Conservation (phyloP, 2,797 vertebrate species). For the Novumbra hubbsi region DNA sequence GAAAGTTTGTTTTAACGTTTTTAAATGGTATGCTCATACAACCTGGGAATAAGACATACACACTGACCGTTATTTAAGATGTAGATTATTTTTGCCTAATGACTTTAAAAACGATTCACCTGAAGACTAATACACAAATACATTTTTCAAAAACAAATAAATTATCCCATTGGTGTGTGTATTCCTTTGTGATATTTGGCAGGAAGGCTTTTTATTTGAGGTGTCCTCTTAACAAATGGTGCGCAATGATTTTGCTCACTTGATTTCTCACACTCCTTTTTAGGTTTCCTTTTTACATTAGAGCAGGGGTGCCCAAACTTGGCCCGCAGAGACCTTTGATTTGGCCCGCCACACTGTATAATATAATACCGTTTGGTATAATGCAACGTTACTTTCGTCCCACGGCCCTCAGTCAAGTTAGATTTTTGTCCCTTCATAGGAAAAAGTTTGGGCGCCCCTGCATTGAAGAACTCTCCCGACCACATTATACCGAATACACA, state of each 20-base stretch:
- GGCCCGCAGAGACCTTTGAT: too few species aligned
- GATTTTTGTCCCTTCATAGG: too few species aligned
- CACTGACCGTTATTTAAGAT: neutral
- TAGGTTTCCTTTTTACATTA: neutral
- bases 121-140: neutral
- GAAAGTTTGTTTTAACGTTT: neutral
- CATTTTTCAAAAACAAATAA: neutral
- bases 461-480: too few species aligned
- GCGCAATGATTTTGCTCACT: neutral
- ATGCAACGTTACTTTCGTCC: too few species aligned
- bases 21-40: neutral
- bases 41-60: neutral
- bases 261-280: neutral
- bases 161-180: constrained; percentile 27
- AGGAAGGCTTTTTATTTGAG: constrained; percentile 34
- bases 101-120: neutral
- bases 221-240: neutral
- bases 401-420: too few species aligned
- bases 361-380: too few species aligned
- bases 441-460: too few species aligned
- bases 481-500: neutral
- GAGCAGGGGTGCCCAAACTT: too few species aligned
- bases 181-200: constrained; percentile 58
- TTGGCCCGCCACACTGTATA: too few species aligned
- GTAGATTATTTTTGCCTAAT: neutral